These are phyloP conservation scores for Pseudopipra pipra DNA, from an alignment of 2,113 vertebrate species.

Conservation along the genomic window DNA sequence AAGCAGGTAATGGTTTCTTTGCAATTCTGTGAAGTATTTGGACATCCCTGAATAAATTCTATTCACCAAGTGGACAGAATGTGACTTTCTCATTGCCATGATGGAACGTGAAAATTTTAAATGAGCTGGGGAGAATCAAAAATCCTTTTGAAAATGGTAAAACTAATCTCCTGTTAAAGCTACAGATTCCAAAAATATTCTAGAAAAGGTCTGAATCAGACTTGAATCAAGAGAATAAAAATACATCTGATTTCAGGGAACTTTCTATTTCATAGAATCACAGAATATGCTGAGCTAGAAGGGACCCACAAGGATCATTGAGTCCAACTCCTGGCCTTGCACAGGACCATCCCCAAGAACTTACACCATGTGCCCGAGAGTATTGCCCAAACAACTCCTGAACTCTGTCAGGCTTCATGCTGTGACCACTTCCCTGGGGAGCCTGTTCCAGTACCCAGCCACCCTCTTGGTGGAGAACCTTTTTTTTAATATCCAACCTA, in stretches of 20 bases:
- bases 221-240: background rate
- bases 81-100: background rate
- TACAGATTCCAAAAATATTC: background rate
- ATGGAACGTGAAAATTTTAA: background rate
- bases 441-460: background rate
- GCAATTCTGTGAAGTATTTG: background rate
- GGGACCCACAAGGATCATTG: background rate
- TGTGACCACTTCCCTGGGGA: background rate
- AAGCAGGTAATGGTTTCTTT: background rate
- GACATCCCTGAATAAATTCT: background rate
- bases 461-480: background rate
- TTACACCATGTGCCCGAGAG: background rate
- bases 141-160: background rate
- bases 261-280: background rate
- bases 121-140: background rate
- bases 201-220: background rate
- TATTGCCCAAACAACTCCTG: background rate
- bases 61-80: background rate
- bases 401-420: background rate
- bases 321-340: background rate
- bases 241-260: background rate
- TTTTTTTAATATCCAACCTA: background rate
- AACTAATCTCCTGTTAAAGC: background rate
- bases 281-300: background rate
- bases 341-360: background rate